Base-by-base conservation (phyloP, 1,140 invertebrate genomes). In the Ostrea edulis region DNA sequence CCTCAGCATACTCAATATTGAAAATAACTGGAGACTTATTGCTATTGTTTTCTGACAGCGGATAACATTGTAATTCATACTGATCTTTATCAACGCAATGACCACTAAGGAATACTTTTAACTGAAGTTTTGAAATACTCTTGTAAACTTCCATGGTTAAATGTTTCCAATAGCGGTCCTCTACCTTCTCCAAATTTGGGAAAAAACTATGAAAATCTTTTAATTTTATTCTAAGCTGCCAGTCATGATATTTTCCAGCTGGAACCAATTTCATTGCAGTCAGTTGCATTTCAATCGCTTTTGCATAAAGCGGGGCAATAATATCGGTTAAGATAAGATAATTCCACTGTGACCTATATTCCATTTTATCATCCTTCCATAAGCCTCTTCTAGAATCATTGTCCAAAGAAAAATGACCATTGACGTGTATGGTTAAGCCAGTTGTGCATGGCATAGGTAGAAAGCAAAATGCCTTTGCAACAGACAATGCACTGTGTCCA, bases 341-440 rank as follows among this genome's bases (percentile, higher is more conserved):
- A 88, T 94, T 94, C 94, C 94, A 94, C 17, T 90, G 82, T 68
- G 89, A 90, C 55, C 87, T 91, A 17, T 81, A 44, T 17, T 88
- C 85, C 44, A 54, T 81, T 20, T 87, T 82, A 29, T 91, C 88
- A 29, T 82, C 87, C 2, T 90, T 81, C 93, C 93, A 94, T 11
- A 94, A 62, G 77, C 89, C 91, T 71, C 93, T 88, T 82, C 94
- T 90, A n/a, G 93, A 89, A 88, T 94, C 94, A 86, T 93, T 90
- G 84, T 93, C 93, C 20, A 95, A 82, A 65, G 92, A 93, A 92
- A 95, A 95, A 87, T 94, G 92, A 0, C 93, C 94, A 92, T 95
- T 94, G 12, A 94, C 90, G 81, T 94, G 91, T n/a, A 93, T 88
- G 12, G 93, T 93, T 20, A 95, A 84, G 17, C 91, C 90, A 9